Evolutionary conservation across 2,888 invertebrate genomes (phyloP).

Genomic region (Beris morrisii): DNA sequence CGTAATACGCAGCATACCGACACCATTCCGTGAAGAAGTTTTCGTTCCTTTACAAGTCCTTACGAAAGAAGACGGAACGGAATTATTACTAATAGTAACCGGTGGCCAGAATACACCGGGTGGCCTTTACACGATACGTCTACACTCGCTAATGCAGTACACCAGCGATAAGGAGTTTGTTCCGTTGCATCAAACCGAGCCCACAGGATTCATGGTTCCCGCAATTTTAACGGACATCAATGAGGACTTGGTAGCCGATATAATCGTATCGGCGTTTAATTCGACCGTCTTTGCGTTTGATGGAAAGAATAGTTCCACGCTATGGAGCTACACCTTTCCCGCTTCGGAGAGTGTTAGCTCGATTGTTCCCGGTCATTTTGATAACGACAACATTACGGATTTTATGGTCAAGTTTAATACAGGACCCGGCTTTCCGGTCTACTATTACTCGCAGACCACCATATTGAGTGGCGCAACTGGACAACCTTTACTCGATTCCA

Average conservation of each 20-base stretch:
- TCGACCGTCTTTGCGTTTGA: conserved; percentile 72
- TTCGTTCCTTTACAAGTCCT: conserved; percentile 74
- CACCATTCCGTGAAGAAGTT: conserved; percentile 68
- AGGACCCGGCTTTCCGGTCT: conserved; percentile 72
- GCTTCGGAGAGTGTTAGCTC: conserved; percentile 71
- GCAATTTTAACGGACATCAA: conserved; percentile 72
- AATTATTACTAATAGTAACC: conserved; percentile 69
- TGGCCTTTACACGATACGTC: conserved; percentile 66
- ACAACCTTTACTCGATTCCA: conserved; percentile 49
- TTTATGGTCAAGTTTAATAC: conserved; percentile 71
- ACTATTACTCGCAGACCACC: conserved; percentile 68
- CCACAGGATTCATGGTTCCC: conserved; percentile 69
- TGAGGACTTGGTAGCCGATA: conserved; percentile 70
- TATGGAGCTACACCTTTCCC: conserved; percentile 75
- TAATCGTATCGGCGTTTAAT: conserved; percentile 72
- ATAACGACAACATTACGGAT: conserved; percentile 75
- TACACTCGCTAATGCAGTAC: conserved; percentile 60
- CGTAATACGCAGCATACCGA: conserved; percentile 63
- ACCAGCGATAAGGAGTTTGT: conserved; percentile 59
- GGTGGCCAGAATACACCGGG: conserved; percentile 74
- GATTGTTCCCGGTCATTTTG: conserved; percentile 77
- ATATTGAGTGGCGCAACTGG: conserved; percentile 53
- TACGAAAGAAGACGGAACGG: conserved; percentile 63
- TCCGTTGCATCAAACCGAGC: conserved; percentile 61
- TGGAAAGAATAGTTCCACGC: conserved; percentile 64